Conservation (phyloP, 37 sponge, comb jelly and placozoan species). For the Eunapius fragilis region DNA sequence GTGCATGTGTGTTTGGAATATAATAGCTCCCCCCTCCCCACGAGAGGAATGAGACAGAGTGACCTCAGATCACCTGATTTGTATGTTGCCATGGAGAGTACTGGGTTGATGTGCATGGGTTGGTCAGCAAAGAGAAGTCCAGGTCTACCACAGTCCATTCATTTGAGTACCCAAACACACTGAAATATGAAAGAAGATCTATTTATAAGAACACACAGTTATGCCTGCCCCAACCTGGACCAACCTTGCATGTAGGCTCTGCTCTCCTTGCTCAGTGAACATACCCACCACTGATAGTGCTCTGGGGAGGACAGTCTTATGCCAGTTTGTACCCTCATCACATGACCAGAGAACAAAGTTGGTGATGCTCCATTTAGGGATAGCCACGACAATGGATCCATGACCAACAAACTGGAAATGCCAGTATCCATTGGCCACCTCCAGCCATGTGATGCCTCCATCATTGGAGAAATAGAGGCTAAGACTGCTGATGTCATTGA, state of each 20-base stretch:
- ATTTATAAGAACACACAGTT: not conserved
- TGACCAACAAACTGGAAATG: constrained; percentile 73
- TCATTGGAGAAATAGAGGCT: constrained; percentile 60
- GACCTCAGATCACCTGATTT: constrained; percentile 42
- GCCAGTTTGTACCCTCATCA: constrained; percentile 72
- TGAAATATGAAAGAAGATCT: not conserved
- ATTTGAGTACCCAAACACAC: constrained; percentile 55
- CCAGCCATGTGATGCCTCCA: constrained; percentile 74
- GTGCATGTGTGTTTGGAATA: too few species aligned
- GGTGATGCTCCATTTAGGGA: constrained; percentile 8
- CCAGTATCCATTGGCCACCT: constrained; percentile 19
- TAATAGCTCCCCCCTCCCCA: too few species aligned
- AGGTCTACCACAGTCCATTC: constrained; percentile 74
- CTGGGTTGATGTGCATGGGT: constrained; percentile 2
- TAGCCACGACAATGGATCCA: constrained; percentile 53
- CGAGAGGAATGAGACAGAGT: too few species aligned
- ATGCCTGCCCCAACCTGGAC: not conserved
- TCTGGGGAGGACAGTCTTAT: not conserved
- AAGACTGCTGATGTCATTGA: not conserved
- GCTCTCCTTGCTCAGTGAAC: constrained; percentile 76
- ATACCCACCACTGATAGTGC: constrained; percentile 53
- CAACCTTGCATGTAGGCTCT: constrained; percentile 63
- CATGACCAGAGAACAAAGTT: constrained; percentile 53
- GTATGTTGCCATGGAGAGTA: constrained; percentile 67
- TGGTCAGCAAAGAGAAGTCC: constrained; percentile 55